A percentile compares a stretch with the other conserved stretches of the same genome.
Evolutionary conservation across 1,140 invertebrate species (phyloP).

Genomic region (Octopus sinensis): DNA sequence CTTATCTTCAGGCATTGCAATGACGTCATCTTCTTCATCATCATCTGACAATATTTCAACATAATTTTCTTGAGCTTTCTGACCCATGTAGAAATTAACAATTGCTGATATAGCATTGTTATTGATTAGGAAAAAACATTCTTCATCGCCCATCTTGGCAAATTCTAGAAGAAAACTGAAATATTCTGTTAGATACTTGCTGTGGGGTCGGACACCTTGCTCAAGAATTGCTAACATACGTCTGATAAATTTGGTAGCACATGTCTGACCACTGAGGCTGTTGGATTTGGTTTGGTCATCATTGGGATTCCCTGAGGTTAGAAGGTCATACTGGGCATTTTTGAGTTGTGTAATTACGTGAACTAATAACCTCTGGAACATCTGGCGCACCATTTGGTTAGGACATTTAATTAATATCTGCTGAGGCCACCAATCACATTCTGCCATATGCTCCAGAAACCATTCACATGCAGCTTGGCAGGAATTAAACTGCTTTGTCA

Average conservation of each 20-base stretch:
- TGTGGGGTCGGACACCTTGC: slow-evolving; percentile 69
- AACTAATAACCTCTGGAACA: slow-evolving; percentile 80
- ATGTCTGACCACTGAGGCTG: slow-evolving; percentile 77
- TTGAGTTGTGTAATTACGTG: slow-evolving; percentile 86
- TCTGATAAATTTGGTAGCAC: slow-evolving; percentile 86
- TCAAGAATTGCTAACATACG: slow-evolving; percentile 86
- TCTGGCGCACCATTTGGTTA: slow-evolving; percentile 88
- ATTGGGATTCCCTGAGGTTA: neutral
- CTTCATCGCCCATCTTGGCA: slow-evolving; percentile 90
- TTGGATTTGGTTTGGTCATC: slow-evolving; percentile 50
- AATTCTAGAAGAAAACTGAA: slow-evolving; percentile 89
- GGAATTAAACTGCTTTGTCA: slow-evolving; percentile 90
- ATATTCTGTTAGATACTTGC: slow-evolving; percentile 80
- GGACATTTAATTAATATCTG: slow-evolving; percentile 93
- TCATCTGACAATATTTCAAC: slow-evolving; percentile 65
- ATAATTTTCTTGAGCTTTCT: slow-evolving; percentile 51
- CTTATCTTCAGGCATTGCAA: slow-evolving; percentile 69
- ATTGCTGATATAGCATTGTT: slow-evolving; percentile 84
- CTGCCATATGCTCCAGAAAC: slow-evolving; percentile 88
- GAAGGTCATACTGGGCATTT: slow-evolving; percentile 66
- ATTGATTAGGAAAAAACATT: slow-evolving; percentile 80
- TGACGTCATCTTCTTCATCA: slow-evolving; percentile 71
- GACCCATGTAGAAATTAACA: slow-evolving; percentile 80
- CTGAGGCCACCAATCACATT: slow-evolving; percentile 90
- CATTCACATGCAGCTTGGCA: slow-evolving; percentile 87